Evolutionary conservation across 2,888 invertebrate genomes (phyloP).

Genomic region (Plutella xylostella): DNA sequence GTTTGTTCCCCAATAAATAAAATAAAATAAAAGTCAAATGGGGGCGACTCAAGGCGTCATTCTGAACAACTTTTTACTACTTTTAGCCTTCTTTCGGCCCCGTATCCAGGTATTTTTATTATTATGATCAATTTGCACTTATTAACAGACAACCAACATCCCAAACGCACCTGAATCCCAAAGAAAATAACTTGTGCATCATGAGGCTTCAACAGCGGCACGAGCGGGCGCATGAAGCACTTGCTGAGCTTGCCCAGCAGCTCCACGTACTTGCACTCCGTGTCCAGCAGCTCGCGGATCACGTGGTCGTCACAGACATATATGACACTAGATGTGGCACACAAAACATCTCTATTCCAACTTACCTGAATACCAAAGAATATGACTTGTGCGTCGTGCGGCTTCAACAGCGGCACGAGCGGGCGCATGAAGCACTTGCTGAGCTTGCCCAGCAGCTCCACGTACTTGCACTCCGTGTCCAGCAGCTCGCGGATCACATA

Average conservation of each 20-base stretch:
- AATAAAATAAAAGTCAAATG: too few relatives aligned
- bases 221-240: slow-evolving; percentile 84
- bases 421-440: slow-evolving; percentile 84
- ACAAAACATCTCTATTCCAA: neutral
- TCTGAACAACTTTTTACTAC: too few relatives aligned
- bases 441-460: slow-evolving; percentile 90
- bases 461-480: slow-evolving; percentile 97
- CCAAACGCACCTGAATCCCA: slow-evolving; percentile 85
- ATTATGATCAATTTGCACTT: too few relatives aligned
- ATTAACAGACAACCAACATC: too few relatives aligned
- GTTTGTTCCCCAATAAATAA: too few relatives aligned
- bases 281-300: slow-evolving; percentile 93
- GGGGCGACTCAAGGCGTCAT: too few relatives aligned
- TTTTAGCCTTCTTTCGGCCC: too few relatives aligned
- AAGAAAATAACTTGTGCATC: slow-evolving; percentile 88
- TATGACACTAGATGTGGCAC: too few relatives aligned
- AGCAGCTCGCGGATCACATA: slow-evolving; percentile 93
- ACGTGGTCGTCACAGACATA: too few relatives aligned
- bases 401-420: slow-evolving; percentile 76
- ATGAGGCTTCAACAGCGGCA: slow-evolving; percentile 76
- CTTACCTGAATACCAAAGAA: slow-evolving; percentile 92
- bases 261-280: slow-evolving; percentile 96
- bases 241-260: slow-evolving; percentile 87
- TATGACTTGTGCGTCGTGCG: slow-evolving; percentile 81
- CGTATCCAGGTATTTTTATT: too few relatives aligned